Evolutionary conservation across 1,140 invertebrate genomes (phyloP).

Genomic region (Nymphalis io): DNA sequence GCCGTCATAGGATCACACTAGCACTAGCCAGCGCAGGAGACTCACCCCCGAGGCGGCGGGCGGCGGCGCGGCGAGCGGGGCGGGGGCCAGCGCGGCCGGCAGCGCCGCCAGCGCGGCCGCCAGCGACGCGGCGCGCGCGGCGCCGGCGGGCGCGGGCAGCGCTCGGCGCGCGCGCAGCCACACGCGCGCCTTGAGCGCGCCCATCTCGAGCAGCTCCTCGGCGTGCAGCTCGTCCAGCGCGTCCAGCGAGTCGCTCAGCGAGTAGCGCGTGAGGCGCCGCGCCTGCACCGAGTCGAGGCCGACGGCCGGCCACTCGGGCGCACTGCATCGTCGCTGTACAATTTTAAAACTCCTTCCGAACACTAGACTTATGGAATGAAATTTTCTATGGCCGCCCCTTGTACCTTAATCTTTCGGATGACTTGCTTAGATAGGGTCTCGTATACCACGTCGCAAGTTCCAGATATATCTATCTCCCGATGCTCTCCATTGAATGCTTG

Average conservation of each 20-base stretch:
- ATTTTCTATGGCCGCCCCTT: neutral
- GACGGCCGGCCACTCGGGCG: constrained; percentile 17
- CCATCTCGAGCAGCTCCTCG: constrained; percentile 40
- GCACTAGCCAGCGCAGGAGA: too few relatives aligned
- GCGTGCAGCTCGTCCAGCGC: constrained; percentile 46
- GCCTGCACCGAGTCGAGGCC: constrained; percentile 24
- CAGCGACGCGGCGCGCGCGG: constrained; percentile 23
- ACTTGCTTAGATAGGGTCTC: constrained; percentile 47
- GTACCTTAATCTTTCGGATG: constrained; percentile 65
- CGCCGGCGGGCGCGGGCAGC: constrained; percentile 12
- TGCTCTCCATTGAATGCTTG: constrained; percentile 52
- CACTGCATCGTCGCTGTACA: constrained; percentile 13
- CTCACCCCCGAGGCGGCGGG: neutral
- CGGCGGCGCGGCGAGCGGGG: neutral
- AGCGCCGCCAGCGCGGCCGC: neutral
- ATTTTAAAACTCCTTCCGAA: neutral
- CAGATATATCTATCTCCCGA: constrained; percentile 63
- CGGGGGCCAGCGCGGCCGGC: constrained; percentile 23
- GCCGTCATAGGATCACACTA: too few relatives aligned
- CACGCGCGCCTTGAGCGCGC: constrained; percentile 33
- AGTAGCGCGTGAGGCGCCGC: constrained; percentile 51
- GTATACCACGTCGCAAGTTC: constrained; percentile 53
- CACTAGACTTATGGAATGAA: neutral
- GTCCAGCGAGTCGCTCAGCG: constrained; percentile 33
- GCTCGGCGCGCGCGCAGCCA: constrained; percentile 25